Base-by-base conservation (phyloP, 1,140 invertebrate genomes). In the Trachelipus rathkii region DNA sequence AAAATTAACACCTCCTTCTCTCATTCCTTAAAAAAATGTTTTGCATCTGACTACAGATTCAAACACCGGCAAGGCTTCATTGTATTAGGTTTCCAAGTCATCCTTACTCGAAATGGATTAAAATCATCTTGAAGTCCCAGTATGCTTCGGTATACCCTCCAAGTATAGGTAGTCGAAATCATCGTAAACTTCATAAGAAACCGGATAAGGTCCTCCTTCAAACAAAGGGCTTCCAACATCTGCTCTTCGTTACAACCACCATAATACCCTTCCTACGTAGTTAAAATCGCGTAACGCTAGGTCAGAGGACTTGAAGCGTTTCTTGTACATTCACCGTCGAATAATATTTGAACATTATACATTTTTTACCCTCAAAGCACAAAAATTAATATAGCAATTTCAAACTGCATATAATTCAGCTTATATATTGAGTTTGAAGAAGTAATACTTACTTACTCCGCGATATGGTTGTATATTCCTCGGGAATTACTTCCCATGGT, bases 401-500 rank as follows among this genome's bases (percentile, higher is more conserved):
- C n/a, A n/a, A n/a, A n/a, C n/a, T n/a, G n/a, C n/a, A n/a, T n/a
- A n/a, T n/a, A n/a, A n/a, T n/a, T n/a, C n/a, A n/a, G n/a, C n/a
- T n/a, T n/a, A n/a, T n/a, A n/a, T n/a, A n/a, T n/a, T n/a, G 50
- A 60, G 19, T 60, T 8, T 60, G 50, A 15, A 60, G 50, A 60
- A 60, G 19, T 3, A 3, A 78, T 69, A 7, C 82, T 82, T 81
- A 87, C 86, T n/a, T 45, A 77, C 75, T 70, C 85, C 84, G 10
- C 83, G 78, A 79, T 88, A 89, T 10, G 86, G 86, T n/a, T 82
- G 86, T 85, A 77, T 87, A 88, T 10, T 83, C 75, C 78, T 88
- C 88, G 4, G 82, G 80, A 10, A 87, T 85, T 7, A 88, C 78
- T n/a, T n/a, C 19, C 88, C 87, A 83, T 85, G 88, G 79, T 88